phyloP scores from a whole-genome alignment of 2,888 invertebrate genomes.

The Nomada flava region DNA sequence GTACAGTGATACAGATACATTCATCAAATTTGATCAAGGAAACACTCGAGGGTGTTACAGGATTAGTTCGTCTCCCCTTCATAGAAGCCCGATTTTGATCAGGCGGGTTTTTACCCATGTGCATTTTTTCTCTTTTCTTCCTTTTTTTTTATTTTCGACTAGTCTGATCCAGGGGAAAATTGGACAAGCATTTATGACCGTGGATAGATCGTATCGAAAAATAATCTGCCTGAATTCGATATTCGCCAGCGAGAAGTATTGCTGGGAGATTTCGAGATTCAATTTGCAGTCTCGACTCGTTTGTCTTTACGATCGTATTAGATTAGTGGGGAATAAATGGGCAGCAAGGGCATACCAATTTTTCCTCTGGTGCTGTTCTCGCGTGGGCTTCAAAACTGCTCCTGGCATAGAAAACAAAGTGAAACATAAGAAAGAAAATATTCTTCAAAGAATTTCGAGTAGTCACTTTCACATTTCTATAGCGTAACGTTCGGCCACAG shows the following conservation, averaged over 20 bases:
- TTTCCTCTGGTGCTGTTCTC: too few species aligned
- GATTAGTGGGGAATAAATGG: neutral
- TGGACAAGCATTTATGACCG: slow-evolving; percentile 56
- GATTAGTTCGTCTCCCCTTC: slow-evolving; percentile 60
- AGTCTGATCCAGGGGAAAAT: slow-evolving; percentile 21
- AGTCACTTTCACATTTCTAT: neutral
- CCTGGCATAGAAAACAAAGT: too few species aligned
- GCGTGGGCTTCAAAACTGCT: too few species aligned
- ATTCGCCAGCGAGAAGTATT: slow-evolving; percentile 5
- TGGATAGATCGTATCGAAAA: slow-evolving; percentile 34
- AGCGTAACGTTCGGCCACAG: neutral
- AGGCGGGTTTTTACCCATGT: slow-evolving; percentile 47
- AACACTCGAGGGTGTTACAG: slow-evolving; percentile 62
- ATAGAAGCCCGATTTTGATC: slow-evolving; percentile 56
- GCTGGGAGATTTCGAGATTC: neutral
- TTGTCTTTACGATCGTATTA: neutral
- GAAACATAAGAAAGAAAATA: too few species aligned
- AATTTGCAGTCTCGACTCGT: neutral
- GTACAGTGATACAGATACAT: slow-evolving; percentile 65
- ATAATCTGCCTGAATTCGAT: slow-evolving; percentile 36
- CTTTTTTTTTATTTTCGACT: neutral
- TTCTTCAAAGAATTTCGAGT: neutral
- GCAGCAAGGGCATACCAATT: neutral
- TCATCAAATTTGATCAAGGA: slow-evolving; percentile 64
- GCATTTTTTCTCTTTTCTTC: neutral